Percentiles rank a stretch among this genome's conserved stretches.
Conservation (phyloP, 2,797 vertebrate species). For the Tolypeutes matacus region DNA sequence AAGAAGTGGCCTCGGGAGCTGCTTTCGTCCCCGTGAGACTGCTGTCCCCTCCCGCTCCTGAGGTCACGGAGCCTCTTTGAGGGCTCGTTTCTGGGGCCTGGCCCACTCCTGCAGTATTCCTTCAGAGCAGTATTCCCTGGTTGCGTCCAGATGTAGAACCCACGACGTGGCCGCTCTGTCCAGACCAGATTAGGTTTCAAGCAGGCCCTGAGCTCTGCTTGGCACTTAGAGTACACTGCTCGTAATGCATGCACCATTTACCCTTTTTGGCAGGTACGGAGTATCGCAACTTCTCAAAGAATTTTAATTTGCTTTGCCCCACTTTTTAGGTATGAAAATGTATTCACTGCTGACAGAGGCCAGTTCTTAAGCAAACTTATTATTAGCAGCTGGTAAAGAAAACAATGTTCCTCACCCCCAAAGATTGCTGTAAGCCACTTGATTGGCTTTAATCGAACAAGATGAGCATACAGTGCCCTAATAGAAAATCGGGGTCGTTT, state of each 20-base stretch:
- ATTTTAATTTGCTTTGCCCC: slow-evolving; percentile 63
- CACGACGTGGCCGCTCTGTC: not conserved
- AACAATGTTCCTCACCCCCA: not conserved
- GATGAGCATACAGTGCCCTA: not conserved
- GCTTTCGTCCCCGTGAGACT: not conserved
- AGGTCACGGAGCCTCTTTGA: not conserved
- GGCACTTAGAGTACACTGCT: slow-evolving; percentile 5
- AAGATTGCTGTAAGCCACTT: not conserved
- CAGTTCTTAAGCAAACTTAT: slow-evolving; percentile 22
- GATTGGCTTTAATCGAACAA: not conserved
- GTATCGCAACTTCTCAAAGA: slow-evolving; percentile 44
- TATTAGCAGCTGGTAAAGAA: slow-evolving; percentile 53
- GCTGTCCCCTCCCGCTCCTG: not conserved
- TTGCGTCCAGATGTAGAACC: not conserved
- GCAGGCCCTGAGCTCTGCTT: not conserved
- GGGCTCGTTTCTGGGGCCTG: not conserved
- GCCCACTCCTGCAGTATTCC: not conserved
- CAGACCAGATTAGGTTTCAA: slow-evolving; percentile 24
- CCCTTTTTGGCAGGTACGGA: slow-evolving; percentile 41
- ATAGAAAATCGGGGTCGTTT: slow-evolving; percentile 18
- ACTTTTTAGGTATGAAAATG: slow-evolving; percentile 67
- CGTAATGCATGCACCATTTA: slow-evolving; percentile 36
- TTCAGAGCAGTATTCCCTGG: not conserved
- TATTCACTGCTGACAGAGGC: slow-evolving; percentile 28
- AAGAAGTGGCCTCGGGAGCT: slow-evolving; percentile 17